Evolutionary conservation across 1,140 invertebrate genomes (phyloP).

Genomic region (Atta texana): DNA sequence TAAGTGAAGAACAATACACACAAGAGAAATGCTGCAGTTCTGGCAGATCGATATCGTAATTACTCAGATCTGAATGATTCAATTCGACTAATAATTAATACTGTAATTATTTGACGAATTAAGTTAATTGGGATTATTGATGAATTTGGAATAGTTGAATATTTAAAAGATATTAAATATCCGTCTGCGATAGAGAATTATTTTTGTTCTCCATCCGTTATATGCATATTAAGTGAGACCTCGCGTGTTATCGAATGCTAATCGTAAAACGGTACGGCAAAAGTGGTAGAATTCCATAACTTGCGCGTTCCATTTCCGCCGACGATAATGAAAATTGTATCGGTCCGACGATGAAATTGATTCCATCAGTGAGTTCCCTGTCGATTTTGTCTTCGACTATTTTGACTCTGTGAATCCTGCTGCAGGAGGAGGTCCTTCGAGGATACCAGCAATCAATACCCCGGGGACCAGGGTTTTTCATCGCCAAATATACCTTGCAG

Average conservation of each 20-base stretch:
- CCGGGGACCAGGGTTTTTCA: constrained; percentile 30
- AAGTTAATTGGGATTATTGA: neutral
- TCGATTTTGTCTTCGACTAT: constrained; percentile 19
- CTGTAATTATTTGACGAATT: neutral
- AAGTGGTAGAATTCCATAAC: constrained; percentile 32
- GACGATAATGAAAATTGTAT: constrained; percentile 63
- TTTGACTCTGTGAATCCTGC: neutral
- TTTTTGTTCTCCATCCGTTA: neutral
- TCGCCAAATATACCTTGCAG: constrained; percentile 43
- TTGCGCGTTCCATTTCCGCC: constrained; percentile 44
- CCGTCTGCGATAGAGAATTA: neutral
- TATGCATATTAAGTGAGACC: neutral
- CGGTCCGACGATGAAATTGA: constrained; percentile 61
- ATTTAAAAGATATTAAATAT: neutral
- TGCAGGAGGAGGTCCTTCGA: constrained; percentile 38
- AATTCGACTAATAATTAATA: neutral
- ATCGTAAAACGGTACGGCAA: constrained; percentile 42
- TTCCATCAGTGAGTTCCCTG: constrained; percentile 52
- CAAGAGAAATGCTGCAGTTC: neutral
- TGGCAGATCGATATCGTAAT: constrained; percentile 27
- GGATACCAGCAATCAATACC: constrained; percentile 61
- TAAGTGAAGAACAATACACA: neutral
- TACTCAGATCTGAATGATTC: neutral
- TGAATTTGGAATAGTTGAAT: neutral
- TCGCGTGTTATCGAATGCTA: constrained; percentile 50